Evolutionary conservation across 2,888 invertebrate species (phyloP), one percentile per base, ranked within the genome.

Genomic region (Sphinx pinastri): DNA sequence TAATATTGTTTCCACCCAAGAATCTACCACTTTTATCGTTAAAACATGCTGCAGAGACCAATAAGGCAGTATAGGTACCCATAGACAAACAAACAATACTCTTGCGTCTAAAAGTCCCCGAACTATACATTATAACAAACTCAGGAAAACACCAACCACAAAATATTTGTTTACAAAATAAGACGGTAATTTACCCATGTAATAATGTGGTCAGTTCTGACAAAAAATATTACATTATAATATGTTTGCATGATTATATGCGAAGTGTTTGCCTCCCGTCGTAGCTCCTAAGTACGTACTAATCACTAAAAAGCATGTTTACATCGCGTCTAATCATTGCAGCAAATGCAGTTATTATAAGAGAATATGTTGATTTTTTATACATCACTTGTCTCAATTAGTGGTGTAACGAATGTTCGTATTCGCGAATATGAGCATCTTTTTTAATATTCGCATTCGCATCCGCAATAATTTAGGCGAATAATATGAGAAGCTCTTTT

Each of bases 141-240:
- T 38, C 19, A 19, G 55, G n/a, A 55, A 19, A 55, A 19, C 45
- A 47, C 16, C n/a, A 60, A 60, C 60, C 45, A 60, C 60, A 60
- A 60, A 14, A n/a, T 7, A 59, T 47, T 19, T 19, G 55, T 55
- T 55, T 16, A 12, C n/a, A 47, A 16, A 38, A 60, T 45, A 60
- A 45, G 2, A 60, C 45, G 60, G 47, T 60, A 16, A 60, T 47
- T 60, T 8, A 60, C 60, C 60, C 60, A 12, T 16, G 16, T 60
- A 60, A 47, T 47, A 60, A 47, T 47, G 45, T 59, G 47, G 47
- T 60, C 45, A 55, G 55, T 11, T 55, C 19, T 55, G 19, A 19
- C 19, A 55, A 16, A 16, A 16, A 54, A 54, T 16, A 54, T 52
- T 52, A 54, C 16, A 16, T 55, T 1, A 55, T 19, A 55, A 10